Base-by-base conservation (phyloP, 2,113 vertebrate genomes). In the Ranitomeya imitator region DNA sequence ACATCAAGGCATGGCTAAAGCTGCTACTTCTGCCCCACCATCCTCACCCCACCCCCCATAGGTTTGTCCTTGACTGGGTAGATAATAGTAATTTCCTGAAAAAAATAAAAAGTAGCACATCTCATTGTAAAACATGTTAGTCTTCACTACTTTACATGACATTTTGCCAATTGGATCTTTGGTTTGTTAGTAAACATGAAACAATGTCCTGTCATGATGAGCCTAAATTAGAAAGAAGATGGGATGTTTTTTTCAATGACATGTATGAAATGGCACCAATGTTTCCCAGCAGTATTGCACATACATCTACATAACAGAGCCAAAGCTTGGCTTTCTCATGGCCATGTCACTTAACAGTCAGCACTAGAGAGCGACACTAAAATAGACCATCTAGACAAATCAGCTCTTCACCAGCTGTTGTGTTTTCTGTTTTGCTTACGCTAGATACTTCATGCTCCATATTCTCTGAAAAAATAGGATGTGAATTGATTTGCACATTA, bases 401-500 rank as follows among this genome's bases (percentile, higher is more conserved):
- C 92, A 94, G 91, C 91, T 93, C 92, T 94, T 92, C 91, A 92
- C 86, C 94, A 94, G 93, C 92, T 94, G 93, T 95, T 93, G 94
- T 93, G 95, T 94, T 89, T 94, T 93, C 94, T 95, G 93, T 93
- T 95, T 95, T 95, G 92, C 95, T 95, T 95, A 95, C 94, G 95
- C 95, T 95, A 96, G 95, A 95, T 95, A 93, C 94, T 96, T 93
- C 92, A 94, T 93, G 92, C 95, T 95, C 95, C 95, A 96, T 96
- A 96, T 95, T 95, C 94, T 95, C 94, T 92, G 93, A 92, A 90
- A 92, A 94, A 94, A 94, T 95, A 96, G 93, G 90, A 95, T 95
- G 94, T 88, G 90, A 95, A 93, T 94, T 96, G 95, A 96, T 96
- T 96, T 96, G 95, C 95, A 95, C 95, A 96, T 96, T 95, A 95